These are phyloP conservation scores for Lepidurus packardi DNA, from an alignment of 1,140 invertebrate genomes.

Conservation along the genomic window DNA sequence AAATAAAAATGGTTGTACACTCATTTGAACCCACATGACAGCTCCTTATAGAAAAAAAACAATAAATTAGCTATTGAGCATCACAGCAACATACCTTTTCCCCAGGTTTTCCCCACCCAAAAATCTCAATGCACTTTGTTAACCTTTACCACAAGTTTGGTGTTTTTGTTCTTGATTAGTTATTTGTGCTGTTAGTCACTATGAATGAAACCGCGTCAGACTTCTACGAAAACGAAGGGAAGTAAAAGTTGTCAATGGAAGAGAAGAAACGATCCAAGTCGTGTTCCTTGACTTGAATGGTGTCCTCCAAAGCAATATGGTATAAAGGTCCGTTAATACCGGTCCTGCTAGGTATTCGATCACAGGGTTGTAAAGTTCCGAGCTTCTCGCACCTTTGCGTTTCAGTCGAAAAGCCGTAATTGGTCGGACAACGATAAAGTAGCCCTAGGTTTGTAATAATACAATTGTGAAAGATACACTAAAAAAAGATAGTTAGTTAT, in stretches of 20 bases:
- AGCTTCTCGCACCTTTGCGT: slow-evolving; percentile 63
- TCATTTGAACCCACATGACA: neutral
- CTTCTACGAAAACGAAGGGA: neutral
- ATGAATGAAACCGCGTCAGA: neutral
- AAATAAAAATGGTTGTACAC: neutral
- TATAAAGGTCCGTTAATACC: slow-evolving; percentile 23
- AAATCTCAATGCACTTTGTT: neutral
- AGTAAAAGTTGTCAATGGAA: slow-evolving; percentile 28
- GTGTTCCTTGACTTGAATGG: slow-evolving; percentile 26
- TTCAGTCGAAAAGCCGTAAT: slow-evolving; percentile 67
- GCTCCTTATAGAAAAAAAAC: neutral
- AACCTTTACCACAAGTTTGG: neutral
- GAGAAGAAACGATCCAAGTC: slow-evolving; percentile 35
- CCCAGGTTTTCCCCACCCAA: neutral
- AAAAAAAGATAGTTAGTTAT: neutral
- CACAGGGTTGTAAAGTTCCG: slow-evolving; percentile 24
- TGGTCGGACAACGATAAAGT: slow-evolving; percentile 67
- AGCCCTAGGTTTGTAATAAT: slow-evolving; percentile 46
- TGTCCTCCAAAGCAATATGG: slow-evolving; percentile 29
- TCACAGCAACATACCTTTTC: neutral
- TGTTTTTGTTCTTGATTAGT: neutral
- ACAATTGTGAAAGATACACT: neutral
- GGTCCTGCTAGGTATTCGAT: neutral
- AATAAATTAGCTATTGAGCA: neutral
- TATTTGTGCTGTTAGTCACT: neutral